Percentiles rank a stretch among this genome's conserved stretches.
Evolutionary conservation across 2,797 vertebrate genomes (phyloP).

Genomic region (Pseudotriccus pelzelni): DNA sequence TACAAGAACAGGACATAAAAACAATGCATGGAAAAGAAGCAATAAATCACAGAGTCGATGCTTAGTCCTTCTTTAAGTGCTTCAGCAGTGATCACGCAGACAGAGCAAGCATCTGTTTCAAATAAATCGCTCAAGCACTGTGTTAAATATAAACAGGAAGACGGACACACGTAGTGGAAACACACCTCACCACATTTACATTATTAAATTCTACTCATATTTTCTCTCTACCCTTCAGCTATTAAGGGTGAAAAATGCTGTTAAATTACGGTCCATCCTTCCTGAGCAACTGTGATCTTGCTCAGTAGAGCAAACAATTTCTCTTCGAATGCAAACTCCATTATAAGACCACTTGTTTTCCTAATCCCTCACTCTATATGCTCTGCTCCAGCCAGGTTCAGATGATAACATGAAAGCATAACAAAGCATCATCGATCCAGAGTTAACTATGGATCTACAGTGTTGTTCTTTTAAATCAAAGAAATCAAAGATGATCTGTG

Average conservation of each 20-base stretch:
- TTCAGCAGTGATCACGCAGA: constrained; percentile 62
- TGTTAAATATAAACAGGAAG: constrained; percentile 82
- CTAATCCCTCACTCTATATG: background rate
- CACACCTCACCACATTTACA: constrained; percentile 12
- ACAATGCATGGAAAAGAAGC: background rate
- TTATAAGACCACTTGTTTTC: background rate
- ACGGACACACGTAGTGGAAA: constrained; percentile 60
- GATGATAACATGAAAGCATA: background rate
- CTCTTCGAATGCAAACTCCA: background rate
- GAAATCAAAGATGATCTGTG: background rate
- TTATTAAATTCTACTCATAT: constrained; percentile 7
- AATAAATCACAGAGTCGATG: constrained; percentile 8
- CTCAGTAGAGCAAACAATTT: background rate
- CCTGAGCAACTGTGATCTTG: background rate
- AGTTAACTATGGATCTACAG: background rate
- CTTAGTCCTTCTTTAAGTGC: constrained; percentile 23
- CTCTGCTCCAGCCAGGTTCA: background rate
- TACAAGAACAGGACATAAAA: background rate
- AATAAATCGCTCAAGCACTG: constrained; percentile 40
- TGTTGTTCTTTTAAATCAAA: background rate
- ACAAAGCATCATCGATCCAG: background rate
- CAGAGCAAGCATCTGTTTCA: constrained; percentile 73
- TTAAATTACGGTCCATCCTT: constrained; percentile 38
- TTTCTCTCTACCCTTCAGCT: constrained; percentile 1
- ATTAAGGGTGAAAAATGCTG: background rate